Percentiles rank a stretch among this genome's conserved stretches.
Evolutionary conservation across 2,797 vertebrate genomes (phyloP).

Genomic region (Onychomys torridus): DNA sequence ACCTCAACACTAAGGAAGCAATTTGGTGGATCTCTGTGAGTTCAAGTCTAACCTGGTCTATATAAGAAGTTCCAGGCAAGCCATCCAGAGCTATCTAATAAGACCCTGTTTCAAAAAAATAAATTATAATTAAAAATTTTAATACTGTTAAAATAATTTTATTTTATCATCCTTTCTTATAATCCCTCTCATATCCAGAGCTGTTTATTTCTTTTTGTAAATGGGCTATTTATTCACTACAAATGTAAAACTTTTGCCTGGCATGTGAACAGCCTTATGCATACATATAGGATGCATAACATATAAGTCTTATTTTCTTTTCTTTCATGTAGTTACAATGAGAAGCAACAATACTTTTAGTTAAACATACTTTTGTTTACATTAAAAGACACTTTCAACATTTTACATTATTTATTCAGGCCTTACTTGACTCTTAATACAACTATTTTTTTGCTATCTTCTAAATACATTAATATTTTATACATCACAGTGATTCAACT

Average conservation of each 20-base stretch:
- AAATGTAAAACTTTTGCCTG: not conserved
- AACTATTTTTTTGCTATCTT: not conserved
- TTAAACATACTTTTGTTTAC: not conserved
- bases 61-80: not conserved
- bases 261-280: fast-evolving
- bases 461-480: not conserved
- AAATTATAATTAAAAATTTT: not conserved
- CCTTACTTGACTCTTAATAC: not conserved
- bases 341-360: not conserved
- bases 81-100: too few species aligned
- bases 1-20: not conserved
- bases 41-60: not conserved
- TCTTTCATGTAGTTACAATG: not conserved
- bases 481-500: not conserved
- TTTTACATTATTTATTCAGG: not conserved
- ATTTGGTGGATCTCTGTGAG: not conserved
- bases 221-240: not conserved
- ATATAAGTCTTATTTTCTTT: not conserved
- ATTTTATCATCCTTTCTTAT: not conserved
- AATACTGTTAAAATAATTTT: not conserved
- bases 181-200: not conserved
- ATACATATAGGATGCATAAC: fast-evolving
- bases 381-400: not conserved
- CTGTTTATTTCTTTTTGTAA: not conserved
- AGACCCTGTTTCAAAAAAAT: not conserved